Evolutionary conservation across 2,888 invertebrate genomes (phyloP).

Genomic region (Heliothis peltigera): DNA sequence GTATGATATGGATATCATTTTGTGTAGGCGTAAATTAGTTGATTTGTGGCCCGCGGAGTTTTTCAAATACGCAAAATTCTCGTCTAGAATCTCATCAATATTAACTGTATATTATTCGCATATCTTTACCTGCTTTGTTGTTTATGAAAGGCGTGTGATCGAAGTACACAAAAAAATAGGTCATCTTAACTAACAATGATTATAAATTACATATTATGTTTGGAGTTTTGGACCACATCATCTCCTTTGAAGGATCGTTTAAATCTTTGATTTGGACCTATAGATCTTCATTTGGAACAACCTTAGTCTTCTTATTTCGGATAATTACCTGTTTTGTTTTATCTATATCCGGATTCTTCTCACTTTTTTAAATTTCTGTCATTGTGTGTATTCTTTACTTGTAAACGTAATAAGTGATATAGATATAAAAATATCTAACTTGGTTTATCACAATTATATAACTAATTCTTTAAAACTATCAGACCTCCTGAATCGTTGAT

Average conservation of each 20-base stretch:
- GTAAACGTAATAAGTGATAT: background rate
- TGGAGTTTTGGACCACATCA: slow-evolving; percentile 58
- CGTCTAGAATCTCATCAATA: background rate
- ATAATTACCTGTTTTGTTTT: no score
- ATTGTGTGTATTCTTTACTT: no score
- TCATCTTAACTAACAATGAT: slow-evolving; percentile 62
- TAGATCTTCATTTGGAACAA: background rate
- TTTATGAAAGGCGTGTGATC: slow-evolving; percentile 23
- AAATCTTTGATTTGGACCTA: no score
- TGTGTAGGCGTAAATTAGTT: slow-evolving; percentile 20
- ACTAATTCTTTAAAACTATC: slow-evolving; percentile 15
- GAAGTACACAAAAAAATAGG: slow-evolving; percentile 65
- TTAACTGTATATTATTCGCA: background rate
- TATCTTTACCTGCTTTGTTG: background rate
- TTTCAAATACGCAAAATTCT: background rate
- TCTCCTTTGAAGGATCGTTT: slow-evolving; percentile 27
- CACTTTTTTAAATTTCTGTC: no score
- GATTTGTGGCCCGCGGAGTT: background rate
- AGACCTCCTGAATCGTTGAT: slow-evolving; percentile 20
- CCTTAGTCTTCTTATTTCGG: background rate
- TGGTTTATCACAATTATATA: background rate
- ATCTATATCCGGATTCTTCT: no score
- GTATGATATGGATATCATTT: slow-evolving; percentile 50
- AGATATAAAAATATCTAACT: background rate
- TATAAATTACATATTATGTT: slow-evolving; percentile 55